Evolutionary conservation across 2,888 invertebrate genomes (phyloP), one percentile per base, ranked within the genome.

Genomic region (Adelognathus sp.): DNA sequence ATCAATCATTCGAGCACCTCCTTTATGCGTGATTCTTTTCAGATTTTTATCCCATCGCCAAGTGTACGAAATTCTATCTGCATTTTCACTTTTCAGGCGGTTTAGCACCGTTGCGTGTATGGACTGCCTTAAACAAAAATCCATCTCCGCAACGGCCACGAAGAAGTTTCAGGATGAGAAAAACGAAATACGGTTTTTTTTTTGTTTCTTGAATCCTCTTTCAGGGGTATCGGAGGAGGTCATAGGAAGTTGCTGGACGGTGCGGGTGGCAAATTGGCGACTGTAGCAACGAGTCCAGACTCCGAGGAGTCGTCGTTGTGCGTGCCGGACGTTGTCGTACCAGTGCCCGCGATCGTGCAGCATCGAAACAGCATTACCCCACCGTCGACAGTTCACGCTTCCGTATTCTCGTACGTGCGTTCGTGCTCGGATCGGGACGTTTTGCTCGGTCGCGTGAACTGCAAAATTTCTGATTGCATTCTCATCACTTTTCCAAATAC

Each of bases 301-400:
- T 93, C 93, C 83, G 93, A 93, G 82, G 92, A 92, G 88, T 90
- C 91, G 83, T 90, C 91, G 82, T 86, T 89, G 83, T 85, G 85
- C 85, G 88, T 89, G 82, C 89, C 88, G 85, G 90, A 84, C 81
- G 84, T 84, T 54, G 83, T 79, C 71, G 82, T 81, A 82, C 75
- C 82, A 82, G 86, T 86, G 82, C 86, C 87, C 81, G 84, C 88
- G 76, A 87, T 83, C 83, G 85, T 86, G 85, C 91, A 92, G 86
- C 92, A 92, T 84, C 92, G 93, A 87, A 92, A 93, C 92, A 93
- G 93, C 92, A 91, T 93, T 90, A 92, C 93, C 88, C 90, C 90
- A 91, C 92, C 92, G 93, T 93, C 93, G 93, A 93, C 93, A 93
- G 93, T 93, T 90, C 88, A 89, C 87, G 87, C 89, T 88, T 87